Evolutionary conservation across 2,113 vertebrate genomes (phyloP).

Genomic region (Colaptes auratus): DNA sequence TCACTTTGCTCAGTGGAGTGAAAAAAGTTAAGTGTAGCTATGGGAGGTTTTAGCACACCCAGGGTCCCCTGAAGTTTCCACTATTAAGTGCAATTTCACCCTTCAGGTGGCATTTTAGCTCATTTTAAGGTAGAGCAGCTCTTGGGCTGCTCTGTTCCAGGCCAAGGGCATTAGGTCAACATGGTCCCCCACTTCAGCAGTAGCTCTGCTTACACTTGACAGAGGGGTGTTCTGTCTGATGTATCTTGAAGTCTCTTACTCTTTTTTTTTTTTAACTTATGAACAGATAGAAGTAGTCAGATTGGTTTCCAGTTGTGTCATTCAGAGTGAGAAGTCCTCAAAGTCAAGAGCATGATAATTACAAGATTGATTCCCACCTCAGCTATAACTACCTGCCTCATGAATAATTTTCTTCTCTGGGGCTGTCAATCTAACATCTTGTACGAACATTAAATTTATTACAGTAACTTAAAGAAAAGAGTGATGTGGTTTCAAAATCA

Average conservation of each 20-base stretch:
- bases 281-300: neutral
- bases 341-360: neutral
- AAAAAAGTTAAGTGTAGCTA: neutral
- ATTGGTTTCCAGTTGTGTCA: neutral
- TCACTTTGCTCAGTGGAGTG: neutral
- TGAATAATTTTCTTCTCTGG: neutral
- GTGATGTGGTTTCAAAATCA: neutral
- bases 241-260: neutral
- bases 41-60: neutral
- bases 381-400: neutral
- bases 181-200: accelerated
- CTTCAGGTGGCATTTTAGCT: neutral
- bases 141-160: neutral
- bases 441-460: neutral
- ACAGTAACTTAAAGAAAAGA: neutral
- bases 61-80: neutral
- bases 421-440: neutral
- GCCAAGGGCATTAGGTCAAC: neutral
- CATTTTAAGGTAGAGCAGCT: neutral
- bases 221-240: accelerated
- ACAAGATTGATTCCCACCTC: neutral
- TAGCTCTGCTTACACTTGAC: neutral
- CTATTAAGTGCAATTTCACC: neutral
- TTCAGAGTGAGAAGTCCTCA: neutral
- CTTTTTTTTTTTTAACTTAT: neutral